Evolutionary conservation across 2,113 vertebrate genomes (phyloP).

Genomic region (Candoia aspera): DNA sequence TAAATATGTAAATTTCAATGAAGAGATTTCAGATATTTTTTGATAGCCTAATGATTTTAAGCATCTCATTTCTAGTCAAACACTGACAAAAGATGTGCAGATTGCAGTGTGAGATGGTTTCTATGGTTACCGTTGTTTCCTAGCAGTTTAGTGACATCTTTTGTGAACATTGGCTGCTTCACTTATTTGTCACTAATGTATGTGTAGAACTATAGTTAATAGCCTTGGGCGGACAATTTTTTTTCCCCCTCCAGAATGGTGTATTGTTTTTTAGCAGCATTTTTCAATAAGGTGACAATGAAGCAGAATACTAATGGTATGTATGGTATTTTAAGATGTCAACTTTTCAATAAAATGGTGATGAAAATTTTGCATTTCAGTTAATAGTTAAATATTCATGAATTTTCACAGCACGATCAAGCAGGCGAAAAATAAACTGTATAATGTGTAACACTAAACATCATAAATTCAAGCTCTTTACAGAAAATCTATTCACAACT

Average conservation of each 20-base stretch:
- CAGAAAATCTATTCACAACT: slow-evolving; percentile 68
- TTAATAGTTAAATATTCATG: slow-evolving; percentile 86
- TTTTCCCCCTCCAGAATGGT: slow-evolving; percentile 77
- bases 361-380: slow-evolving; percentile 85
- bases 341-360: slow-evolving; percentile 86
- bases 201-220: slow-evolving; percentile 86
- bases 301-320: slow-evolving; percentile 85
- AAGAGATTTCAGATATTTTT: slow-evolving; percentile 81
- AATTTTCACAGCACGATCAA: slow-evolving; percentile 81
- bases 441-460: slow-evolving; percentile 76
- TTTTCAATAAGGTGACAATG: slow-evolving; percentile 86
- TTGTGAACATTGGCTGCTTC: slow-evolving; percentile 85
- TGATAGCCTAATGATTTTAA: slow-evolving; percentile 87
- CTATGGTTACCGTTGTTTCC: slow-evolving; percentile 88
- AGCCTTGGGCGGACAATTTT: slow-evolving; percentile 83
- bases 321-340: slow-evolving; percentile 86
- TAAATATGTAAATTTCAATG: slow-evolving; percentile 86
- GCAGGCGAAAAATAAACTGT: slow-evolving; percentile 80
- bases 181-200: slow-evolving; percentile 88
- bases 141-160: slow-evolving; percentile 88
- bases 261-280: slow-evolving; percentile 85
- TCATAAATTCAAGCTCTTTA: slow-evolving; percentile 76
- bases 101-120: slow-evolving; percentile 86
- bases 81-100: slow-evolving; percentile 86
- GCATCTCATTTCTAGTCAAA: slow-evolving; percentile 86